Base-by-base conservation (phyloP, 2,888 invertebrate species). In the Melanargia galathea region DNA sequence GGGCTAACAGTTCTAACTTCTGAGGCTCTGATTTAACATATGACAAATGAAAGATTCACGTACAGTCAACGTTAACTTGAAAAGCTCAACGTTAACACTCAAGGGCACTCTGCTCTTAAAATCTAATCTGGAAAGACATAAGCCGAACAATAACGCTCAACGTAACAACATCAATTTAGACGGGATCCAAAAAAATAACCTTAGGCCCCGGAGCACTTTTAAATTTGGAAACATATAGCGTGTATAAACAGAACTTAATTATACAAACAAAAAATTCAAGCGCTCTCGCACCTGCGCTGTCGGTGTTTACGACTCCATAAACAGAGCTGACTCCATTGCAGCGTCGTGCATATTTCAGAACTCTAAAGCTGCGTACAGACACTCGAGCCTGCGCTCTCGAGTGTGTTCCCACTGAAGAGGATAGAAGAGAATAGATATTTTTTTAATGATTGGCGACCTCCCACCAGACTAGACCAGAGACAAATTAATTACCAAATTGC, bases 281-380 rank as follows among this genome's bases (percentile, higher is more conserved):
- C 57, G 8, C 38, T 20, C 52, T 35, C 60, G 57, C 60, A 83
- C 80, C 83, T 80, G 82, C 73, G 73, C 76, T 72, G 80, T 68
- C 69, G 70, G 72, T 75, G 71, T 81, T 87, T 83, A 86, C 77
- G 78, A 73, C 71, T 72, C 79, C 71, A 85, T 87, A 85, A 87
- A 86, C 76, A 75, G 76, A 79, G 80, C 78, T 76, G 76, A 71
- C 75, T 75, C 78, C 75, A 76, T 76, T 81, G 78, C 80, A 81
- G 72, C 76, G 75, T 80, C 79, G 78, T 85, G 80, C 82, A 87
- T 87, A 83, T 85, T 86, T 82, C 78, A 84, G 74, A 72, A 70
- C 71, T 61, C 72, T 75, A 70, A 71, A 71, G 73, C 67, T 18
- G 2, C 51, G 5, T 35, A 35, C 20, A 52, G 20, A 52, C 35